Base-by-base conservation (phyloP, 2,113 vertebrate species). In the Sminthopsis crassicaudata region DNA sequence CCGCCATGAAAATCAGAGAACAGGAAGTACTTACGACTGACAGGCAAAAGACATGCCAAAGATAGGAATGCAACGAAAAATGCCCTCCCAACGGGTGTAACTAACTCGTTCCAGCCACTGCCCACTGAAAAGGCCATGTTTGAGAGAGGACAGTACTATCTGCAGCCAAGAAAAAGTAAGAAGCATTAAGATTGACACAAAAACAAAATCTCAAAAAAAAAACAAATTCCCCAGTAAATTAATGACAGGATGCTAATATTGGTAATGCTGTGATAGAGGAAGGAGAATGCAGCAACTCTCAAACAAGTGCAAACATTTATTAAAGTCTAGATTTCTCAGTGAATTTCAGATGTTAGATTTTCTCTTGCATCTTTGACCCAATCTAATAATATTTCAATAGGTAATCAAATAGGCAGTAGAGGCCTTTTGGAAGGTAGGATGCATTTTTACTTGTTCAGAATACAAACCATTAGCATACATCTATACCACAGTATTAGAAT, bases 31-130 rank as follows among this genome's bases (percentile, higher is more conserved):
- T 99, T 99, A 99, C 99, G 99, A 99, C 98, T 99, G 99, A 96
- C 99, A 99, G 99, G 99, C 99, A 96, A 99, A 99, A 91, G 99
- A 99, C 99, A 99, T 99, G 98, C 99, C 99, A 55, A 99, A 99
- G 99, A 99, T 99, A 98, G 99, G 99, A 98, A 99, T 99, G 98
- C 99, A 99, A 98, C 99, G 99, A 98, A 99, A 99, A 98, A 99
- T 98, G 94, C 99, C 99, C 98, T 99, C 99, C 99, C 99, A 99
- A 97, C 99, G 99, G 52, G 99, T 84, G 95, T 99, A 98, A 97
- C 99, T 99, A 97, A 99, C 99, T 95, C 98, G 98, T 98, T 95
- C 98, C 98, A 99, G 98, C 99, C 99, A 99, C 98, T 99, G 99
- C 97, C 99, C 99, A 0, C 98, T 98, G 95, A 99, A 99, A 96